Evolutionary conservation across 2,888 invertebrate species (phyloP), one percentile per base, ranked within the genome.

Genomic region (Diarsia mendica): DNA sequence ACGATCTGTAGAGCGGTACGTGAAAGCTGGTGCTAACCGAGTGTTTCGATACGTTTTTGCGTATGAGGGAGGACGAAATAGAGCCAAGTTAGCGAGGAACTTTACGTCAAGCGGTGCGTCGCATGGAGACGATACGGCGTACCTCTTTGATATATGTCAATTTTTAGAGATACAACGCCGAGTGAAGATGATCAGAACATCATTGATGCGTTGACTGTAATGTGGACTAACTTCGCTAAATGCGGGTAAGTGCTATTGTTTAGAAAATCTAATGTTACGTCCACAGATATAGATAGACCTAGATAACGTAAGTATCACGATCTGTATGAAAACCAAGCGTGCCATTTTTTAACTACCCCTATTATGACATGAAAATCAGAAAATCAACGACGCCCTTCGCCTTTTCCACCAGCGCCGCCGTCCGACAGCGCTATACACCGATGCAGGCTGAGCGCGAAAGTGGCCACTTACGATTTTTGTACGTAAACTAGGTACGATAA

Each of bases 141-240:
- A 79, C 9, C 11, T 79, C 15, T 80, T 79, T 5, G 79, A 73
- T 39, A 73, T 39, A 39, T 53, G 55, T 28, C 23, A 0, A n/a
- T 63, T 28, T 73, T 73, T 11, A n/a, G 18, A 4, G 72, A 60
- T 3, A 28, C 55, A 13, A 39, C 51, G 3, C 70, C 83, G 0
- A 72, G 2, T 49, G 53, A 53, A 8, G 73, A 77, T 0, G 81
- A 81, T 51, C 76, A 80, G 51, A 65, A n/a, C 28, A 15, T 80
- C 3, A 80, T 80, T 13, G 80, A 80, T 69, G 39, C 63, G 18
- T 58, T 80, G 68, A 81, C 80, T 2, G 66, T 58, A 0, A 70
- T 82, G 76, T 80, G 71, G 75, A 82, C 80, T 0, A 82, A 80
- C 33, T 80, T 80, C 39, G 80, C 72, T n/a, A 80, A 81, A 69